Conservation (phyloP, 2,113 vertebrate genomes). For the Bucco capensis region DNA sequence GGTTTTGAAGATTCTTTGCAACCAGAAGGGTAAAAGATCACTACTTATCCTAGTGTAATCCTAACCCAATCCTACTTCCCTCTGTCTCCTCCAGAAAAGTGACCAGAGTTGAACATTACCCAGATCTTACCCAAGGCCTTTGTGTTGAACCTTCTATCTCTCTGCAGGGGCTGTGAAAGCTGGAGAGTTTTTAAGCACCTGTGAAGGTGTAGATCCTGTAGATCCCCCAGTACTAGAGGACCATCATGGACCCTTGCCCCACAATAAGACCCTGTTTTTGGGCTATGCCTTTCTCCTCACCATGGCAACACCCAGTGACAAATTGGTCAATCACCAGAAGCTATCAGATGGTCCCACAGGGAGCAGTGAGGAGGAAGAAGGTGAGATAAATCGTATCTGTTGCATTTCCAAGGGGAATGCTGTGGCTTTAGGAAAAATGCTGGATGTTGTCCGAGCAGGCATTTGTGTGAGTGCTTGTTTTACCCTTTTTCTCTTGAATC, state of each 20-base stretch:
- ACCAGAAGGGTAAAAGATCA: background rate
- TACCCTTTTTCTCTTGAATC: background rate
- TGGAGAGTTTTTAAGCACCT: conserved; percentile 72
- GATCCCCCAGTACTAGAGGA: conserved; percentile 66
- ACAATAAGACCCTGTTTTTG: conserved; percentile 88
- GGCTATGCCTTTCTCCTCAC: conserved; percentile 96
- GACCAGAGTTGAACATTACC: background rate
- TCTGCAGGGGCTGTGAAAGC: conserved; percentile 58
- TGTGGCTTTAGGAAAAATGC: background rate
- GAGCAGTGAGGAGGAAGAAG: conserved; percentile 86
- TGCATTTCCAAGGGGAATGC: background rate
- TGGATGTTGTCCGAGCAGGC: background rate
- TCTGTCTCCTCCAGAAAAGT: background rate
- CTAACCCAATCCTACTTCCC: background rate
- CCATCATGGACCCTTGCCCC: conserved; percentile 85
- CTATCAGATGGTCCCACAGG: conserved; percentile 60
- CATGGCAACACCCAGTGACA: conserved; percentile 84
- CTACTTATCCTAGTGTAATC: background rate
- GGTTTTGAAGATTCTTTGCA: background rate
- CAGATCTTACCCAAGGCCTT: background rate
- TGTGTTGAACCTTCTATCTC: background rate
- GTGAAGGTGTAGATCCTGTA: conserved; percentile 75
- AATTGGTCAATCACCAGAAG: conserved; percentile 72
- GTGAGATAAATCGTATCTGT: conserved; percentile 63
- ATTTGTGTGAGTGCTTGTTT: background rate